A percentile compares a stretch with the other conserved stretches of the same genome.
Evolutionary conservation across 2,797 vertebrate species (phyloP).

Genomic region (Geotrypetes seraphini): DNA sequence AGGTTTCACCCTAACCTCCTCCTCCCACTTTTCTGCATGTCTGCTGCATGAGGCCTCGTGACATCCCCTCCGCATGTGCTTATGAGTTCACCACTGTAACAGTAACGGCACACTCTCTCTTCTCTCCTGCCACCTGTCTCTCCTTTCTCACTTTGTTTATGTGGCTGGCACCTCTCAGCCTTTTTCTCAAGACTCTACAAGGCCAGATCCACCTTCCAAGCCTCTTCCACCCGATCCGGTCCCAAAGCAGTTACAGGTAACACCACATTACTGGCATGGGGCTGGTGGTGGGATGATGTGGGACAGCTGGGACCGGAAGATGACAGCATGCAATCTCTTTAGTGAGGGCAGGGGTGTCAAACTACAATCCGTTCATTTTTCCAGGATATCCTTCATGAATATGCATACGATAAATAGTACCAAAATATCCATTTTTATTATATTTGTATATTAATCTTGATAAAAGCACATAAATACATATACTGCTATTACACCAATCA

Average conservation of each 20-base stretch:
- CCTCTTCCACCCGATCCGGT: slow-evolving; percentile 83
- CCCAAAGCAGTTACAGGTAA: slow-evolving; percentile 72
- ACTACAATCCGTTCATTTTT: too few species aligned
- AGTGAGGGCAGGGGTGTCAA: too few species aligned
- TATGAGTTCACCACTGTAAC: slow-evolving; percentile 2
- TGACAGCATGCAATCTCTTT: too few species aligned
- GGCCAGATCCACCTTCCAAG: slow-evolving; percentile 78
- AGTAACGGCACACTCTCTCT: too few species aligned
- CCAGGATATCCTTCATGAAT: too few species aligned
- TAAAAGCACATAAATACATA: too few species aligned
- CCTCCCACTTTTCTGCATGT: too few species aligned
- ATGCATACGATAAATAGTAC: too few species aligned
- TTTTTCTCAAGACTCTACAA: slow-evolving; percentile 41
- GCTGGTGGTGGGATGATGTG: background rate
- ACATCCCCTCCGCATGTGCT: background rate
- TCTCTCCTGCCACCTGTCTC: slow-evolving; percentile 2
- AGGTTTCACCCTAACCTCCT: too few species aligned
- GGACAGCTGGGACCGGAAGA: slow-evolving; percentile 16
- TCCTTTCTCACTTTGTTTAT: slow-evolving; percentile 9
- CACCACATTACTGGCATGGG: background rate
- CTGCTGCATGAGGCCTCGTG: slow-evolving; percentile 1
- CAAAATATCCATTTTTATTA: too few species aligned
- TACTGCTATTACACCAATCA: too few species aligned
- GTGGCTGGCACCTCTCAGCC: slow-evolving; percentile 29
- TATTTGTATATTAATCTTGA: too few species aligned